A percentile compares a stretch with the other conserved stretches of the same genome.
Evolutionary conservation across 1,140 invertebrate species (phyloP).

Genomic region (Portunus trituberculatus): DNA sequence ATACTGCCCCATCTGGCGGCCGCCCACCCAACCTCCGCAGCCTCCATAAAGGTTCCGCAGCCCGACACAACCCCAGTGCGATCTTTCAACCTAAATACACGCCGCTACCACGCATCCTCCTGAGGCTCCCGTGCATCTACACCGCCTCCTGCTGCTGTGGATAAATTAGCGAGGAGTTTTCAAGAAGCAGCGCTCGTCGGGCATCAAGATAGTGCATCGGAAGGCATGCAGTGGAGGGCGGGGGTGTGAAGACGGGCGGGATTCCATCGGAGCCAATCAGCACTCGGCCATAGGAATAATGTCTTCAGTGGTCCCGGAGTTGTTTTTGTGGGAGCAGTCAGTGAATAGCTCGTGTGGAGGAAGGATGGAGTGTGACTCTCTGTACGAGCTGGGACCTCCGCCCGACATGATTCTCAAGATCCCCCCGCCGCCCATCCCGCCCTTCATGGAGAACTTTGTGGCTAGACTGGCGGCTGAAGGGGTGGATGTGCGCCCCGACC

Average conservation of each 20-base stretch:
- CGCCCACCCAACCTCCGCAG: slow-evolving; percentile 39
- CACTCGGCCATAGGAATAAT: slow-evolving; percentile 57
- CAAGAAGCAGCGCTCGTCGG: background rate
- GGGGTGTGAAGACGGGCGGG: slow-evolving; percentile 31
- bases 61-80: background rate
- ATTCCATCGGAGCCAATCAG: slow-evolving; percentile 70
- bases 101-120: too few species aligned
- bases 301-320: slow-evolving; percentile 73
- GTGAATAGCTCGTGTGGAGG: slow-evolving; percentile 74
- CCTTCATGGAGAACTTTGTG: slow-evolving; percentile 83
- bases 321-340: slow-evolving; percentile 75
- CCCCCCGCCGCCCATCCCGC: slow-evolving; percentile 89
- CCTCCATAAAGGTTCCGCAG: slow-evolving; percentile 14
- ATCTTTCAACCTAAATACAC: slow-evolving; percentile 29
- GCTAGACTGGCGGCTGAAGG: slow-evolving; percentile 73
- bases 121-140: background rate
- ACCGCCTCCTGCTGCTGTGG: background rate
- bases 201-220: slow-evolving; percentile 34
- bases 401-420: slow-evolving; percentile 89
- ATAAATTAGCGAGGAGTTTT: background rate
- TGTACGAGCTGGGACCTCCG: slow-evolving; percentile 86
- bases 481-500: slow-evolving; percentile 55
- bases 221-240: slow-evolving; percentile 36
- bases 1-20: slow-evolving; percentile 67
- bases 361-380: slow-evolving; percentile 77